Base-by-base conservation (phyloP, 2,888 invertebrate species). In the Torymus auratus region DNA sequence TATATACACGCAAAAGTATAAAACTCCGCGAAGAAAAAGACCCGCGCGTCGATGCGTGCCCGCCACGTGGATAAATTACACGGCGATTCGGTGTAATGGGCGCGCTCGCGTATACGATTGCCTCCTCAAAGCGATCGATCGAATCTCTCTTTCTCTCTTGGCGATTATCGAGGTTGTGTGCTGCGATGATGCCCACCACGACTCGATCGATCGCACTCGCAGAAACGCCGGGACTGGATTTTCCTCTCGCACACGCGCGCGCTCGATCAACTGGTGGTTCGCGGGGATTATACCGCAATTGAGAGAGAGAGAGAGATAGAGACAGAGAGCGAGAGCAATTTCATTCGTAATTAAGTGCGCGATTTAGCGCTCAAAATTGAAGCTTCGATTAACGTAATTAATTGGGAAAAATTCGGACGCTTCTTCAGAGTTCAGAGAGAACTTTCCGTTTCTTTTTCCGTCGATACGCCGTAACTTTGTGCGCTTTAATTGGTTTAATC, bases 251-350 rank as follows among this genome's bases (percentile, higher is more conserved):
- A 3, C 28, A 14, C 28, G 17, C 17, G 64, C 56, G 41, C 53
- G 28, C n/a, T n/a, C 20, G 55, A 20, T 56, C 77, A 70, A 77
- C 68, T 56, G 58, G 62, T 70, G 77, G 64, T 64, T 67, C 72
- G 58, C 53, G 7, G 4, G n/a, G 14, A 60, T n/a, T n/a, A 50
- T 20, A n/a, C 23, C 17, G 17, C 61, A 23, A 41, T 28, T 0
- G 28, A 28, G 41, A 41, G 3, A 2, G 28, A 28, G 28, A 7
- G 3, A 28, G 7, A 41, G 41, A 41, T 41, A 41, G 41, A 41
- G 41, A 41, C 41, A 41, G 41, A 41, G 41, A 41, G 41, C 5
- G 41, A 5, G 52, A 58, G 52, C 58, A 67, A 75, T 75, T 75
- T 67, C 28, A 23, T n/a, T 17, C 13, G 67, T 52, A 75, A 75